Evolutionary conservation across 2,888 invertebrate genomes (phyloP).

Genomic region (Mamestra brassicae): DNA sequence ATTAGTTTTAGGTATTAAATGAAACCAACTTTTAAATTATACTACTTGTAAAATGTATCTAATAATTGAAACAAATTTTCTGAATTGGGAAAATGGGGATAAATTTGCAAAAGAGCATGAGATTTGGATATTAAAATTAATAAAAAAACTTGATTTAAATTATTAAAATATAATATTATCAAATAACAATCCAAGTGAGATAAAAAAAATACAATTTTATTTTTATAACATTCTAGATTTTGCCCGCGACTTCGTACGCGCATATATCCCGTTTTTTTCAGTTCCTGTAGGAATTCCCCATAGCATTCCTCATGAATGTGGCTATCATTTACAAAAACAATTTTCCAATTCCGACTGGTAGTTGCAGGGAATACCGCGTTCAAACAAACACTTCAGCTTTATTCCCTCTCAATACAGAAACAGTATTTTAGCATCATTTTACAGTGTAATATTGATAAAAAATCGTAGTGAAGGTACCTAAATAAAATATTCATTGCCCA

Average conservation of each 20-base stretch:
- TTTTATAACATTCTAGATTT: no score
- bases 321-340: no score
- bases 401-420: no score
- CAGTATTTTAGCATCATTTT: not conserved
- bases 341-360: no score
- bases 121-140: not conserved
- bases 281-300: no score
- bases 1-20: not conserved
- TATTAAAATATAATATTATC: not conserved
- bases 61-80: not conserved
- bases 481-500: conserved; percentile 35
- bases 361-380: no score
- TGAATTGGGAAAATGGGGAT: not conserved
- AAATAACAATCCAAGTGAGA: not conserved
- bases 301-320: no score
- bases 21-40: not conserved
- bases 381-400: not conserved
- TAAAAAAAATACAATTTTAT: not conserved
- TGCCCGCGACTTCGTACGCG: no score
- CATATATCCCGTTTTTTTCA: no score
- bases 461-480: not conserved
- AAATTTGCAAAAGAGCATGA: conserved; percentile 4
- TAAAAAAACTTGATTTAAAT: not conserved
- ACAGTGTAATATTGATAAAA: conserved; percentile 10
- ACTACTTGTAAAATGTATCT: not conserved